Percentiles rank a stretch among this genome's conserved stretches.
These are phyloP conservation scores for Carduelis carduelis DNA, from an alignment of 2,797 vertebrate genomes.

Conservation along the genomic window DNA sequence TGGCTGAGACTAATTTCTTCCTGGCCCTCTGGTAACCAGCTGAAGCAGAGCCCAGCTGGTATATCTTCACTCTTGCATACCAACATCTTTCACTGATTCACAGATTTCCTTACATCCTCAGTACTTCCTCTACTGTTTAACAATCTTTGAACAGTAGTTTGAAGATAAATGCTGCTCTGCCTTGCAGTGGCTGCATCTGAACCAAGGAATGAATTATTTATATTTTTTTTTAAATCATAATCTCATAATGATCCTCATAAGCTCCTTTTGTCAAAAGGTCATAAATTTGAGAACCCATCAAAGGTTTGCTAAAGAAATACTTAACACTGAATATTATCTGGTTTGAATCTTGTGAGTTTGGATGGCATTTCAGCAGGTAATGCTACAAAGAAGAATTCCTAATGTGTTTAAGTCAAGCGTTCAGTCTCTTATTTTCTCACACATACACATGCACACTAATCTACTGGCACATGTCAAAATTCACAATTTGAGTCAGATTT, in stretches of 20 bases:
- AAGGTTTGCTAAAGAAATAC: neutral
- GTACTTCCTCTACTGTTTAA: slow-evolving; percentile 68
- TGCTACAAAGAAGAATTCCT: neutral
- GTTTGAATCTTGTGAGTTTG: neutral
- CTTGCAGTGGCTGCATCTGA: slow-evolving; percentile 18
- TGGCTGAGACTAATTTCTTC: slow-evolving; percentile 82
- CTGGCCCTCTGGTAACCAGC: slow-evolving; percentile 77
- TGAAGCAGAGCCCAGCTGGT: slow-evolving; percentile 74
- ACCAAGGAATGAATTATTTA: neutral
- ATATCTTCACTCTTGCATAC: slow-evolving; percentile 75
- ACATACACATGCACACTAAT: neutral
- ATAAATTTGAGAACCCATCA: neutral
- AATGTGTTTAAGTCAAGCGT: neutral
- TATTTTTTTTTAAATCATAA: neutral
- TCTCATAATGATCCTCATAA: neutral
- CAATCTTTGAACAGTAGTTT: slow-evolving; percentile 47
- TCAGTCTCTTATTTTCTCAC: neutral
- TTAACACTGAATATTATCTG: neutral
- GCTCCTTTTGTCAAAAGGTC: neutral
- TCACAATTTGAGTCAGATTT: neutral
- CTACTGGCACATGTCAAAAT: neutral
- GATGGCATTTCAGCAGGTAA: neutral
- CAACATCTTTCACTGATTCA: slow-evolving; percentile 78
- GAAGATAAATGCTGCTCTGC: slow-evolving; percentile 15
- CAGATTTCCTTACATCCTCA: slow-evolving; percentile 71